phyloP scores from a whole-genome alignment of 2,888 invertebrate genomes.

The Thecophora atra region DNA sequence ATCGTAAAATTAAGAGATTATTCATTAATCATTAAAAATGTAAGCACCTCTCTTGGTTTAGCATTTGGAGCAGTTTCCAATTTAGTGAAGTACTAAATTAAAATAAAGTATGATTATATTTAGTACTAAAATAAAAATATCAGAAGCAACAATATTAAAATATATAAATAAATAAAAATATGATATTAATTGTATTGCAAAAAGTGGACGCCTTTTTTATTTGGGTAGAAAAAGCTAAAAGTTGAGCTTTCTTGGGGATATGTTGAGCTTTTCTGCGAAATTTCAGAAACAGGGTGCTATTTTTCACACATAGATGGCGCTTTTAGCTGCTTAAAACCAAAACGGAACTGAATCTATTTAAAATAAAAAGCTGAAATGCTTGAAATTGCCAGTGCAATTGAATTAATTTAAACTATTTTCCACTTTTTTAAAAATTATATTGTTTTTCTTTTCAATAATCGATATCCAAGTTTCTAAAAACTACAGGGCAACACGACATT shows the following conservation, averaged over 20 bases:
- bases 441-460: too few species aligned
- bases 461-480: too few species aligned
- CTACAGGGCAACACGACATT: too few species aligned
- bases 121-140: slow-evolving; percentile 34
- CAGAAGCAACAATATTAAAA: slow-evolving; percentile 30
- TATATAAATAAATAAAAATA: slow-evolving; percentile 31
- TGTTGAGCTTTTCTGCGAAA: background rate
- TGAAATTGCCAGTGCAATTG: too few species aligned
- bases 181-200: slow-evolving; percentile 29
- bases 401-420: too few species aligned
- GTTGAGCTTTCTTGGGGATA: background rate
- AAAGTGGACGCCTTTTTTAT: background rate
- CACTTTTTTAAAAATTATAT: too few species aligned
- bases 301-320: background rate
- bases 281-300: background rate
- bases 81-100: slow-evolving; percentile 20
- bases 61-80: slow-evolving; percentile 21
- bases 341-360: too few species aligned
- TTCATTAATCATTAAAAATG: background rate
- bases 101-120: slow-evolving; percentile 21
- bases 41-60: background rate
- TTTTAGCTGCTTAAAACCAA: too few species aligned
- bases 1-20: too few species aligned
- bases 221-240: background rate
- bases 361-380: too few species aligned